phyloP scores from a whole-genome alignment of 2,888 invertebrate species.

The Dasypogon diadema region DNA sequence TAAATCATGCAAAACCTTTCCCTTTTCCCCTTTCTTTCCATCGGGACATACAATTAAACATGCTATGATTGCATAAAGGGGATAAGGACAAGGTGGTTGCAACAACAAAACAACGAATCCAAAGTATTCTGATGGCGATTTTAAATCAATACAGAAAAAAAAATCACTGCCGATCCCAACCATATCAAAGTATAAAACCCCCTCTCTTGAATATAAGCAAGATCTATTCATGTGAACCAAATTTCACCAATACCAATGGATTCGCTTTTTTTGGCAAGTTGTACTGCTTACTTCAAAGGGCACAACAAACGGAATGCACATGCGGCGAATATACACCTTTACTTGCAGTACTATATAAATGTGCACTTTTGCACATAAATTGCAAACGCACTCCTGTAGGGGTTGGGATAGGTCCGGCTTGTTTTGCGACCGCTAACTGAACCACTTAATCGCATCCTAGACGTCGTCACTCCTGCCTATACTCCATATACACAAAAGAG shows the following conservation, averaged over 20 bases:
- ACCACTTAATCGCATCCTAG: constrained; percentile 29
- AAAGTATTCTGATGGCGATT: too few species aligned
- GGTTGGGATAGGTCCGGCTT: constrained; percentile 42
- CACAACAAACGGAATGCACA: constrained; percentile 19
- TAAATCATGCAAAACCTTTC: constrained; percentile 1
- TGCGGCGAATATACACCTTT: neutral
- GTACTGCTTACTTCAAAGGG: neutral
- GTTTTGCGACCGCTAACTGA: constrained; percentile 8
- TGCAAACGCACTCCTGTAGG: constrained; percentile 9
- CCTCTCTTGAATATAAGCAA: neutral
- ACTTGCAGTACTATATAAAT: neutral
- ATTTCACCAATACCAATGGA: neutral
- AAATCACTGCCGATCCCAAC: too few species aligned
- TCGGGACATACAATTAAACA: too few species aligned
- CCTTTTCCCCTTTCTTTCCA: too few species aligned
- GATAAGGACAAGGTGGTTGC: too few species aligned
- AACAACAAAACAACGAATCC: too few species aligned
- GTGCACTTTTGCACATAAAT: constrained; percentile 23
- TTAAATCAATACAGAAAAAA: too few species aligned
- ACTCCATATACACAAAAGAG: too few species aligned
- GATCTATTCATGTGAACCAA: constrained; percentile 22
- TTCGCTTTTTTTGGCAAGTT: constrained; percentile 17
- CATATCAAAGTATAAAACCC: too few species aligned
- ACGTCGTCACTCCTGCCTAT: neutral
- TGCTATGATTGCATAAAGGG: too few species aligned